Evolutionary conservation across 1,140 invertebrate species (phyloP).

Genomic region (Sitodiplosis mosellana): DNA sequence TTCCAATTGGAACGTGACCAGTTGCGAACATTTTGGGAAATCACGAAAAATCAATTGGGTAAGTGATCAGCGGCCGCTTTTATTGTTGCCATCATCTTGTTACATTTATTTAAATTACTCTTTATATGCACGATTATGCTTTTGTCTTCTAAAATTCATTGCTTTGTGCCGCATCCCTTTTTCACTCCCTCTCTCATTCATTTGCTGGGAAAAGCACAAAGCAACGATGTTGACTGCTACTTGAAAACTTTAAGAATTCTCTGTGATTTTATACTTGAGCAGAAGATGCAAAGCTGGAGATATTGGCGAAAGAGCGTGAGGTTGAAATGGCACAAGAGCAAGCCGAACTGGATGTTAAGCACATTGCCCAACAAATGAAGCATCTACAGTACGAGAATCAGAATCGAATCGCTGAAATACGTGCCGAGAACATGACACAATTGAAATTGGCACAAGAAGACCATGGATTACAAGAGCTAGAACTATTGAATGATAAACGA

Average conservation of each 20-base stretch:
- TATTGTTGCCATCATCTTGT: not conserved
- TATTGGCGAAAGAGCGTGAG: constrained; percentile 65
- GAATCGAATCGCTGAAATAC: constrained; percentile 31
- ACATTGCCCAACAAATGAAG: constrained; percentile 83
- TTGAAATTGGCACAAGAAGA: constrained; percentile 57
- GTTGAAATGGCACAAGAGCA: constrained; percentile 72
- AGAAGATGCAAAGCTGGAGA: constrained; percentile 17
- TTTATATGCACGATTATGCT: not conserved
- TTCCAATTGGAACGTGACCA: constrained; percentile 91
- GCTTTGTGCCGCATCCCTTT: no score
- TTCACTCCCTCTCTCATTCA: no score
- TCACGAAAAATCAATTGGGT: constrained; percentile 26
- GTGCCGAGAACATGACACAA: constrained; percentile 51
- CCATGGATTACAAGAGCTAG: constrained; percentile 51
- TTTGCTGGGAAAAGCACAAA: no score
- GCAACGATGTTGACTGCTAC: no score
- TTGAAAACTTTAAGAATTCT: no score
- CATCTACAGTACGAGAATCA: constrained; percentile 84
- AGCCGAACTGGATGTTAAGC: constrained; percentile 71
- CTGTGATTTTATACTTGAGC: no score
- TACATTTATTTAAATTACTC: not conserved
- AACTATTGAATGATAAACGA: constrained; percentile 61
- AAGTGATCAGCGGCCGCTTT: no score
- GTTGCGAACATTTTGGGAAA: constrained; percentile 86
- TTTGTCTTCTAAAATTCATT: no score